Percentiles rank a stretch among this genome's conserved stretches.
Evolutionary conservation across 2,797 vertebrate genomes (phyloP).

Genomic region (Furcifer pardalis): DNA sequence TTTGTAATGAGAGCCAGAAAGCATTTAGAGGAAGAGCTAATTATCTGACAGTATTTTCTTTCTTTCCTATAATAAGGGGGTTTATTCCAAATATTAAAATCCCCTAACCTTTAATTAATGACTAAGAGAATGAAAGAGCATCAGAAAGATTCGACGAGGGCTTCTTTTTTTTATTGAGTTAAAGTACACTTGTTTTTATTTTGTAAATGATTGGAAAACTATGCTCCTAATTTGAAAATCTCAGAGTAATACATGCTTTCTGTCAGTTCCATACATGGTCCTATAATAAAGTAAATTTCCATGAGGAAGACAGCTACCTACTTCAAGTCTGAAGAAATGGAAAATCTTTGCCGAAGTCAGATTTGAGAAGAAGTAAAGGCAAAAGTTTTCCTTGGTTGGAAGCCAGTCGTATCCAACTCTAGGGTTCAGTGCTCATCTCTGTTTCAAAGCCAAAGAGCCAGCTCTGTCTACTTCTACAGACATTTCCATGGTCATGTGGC

Average conservation of each 20-base stretch:
- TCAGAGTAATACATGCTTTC: neutral
- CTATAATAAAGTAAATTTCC: neutral
- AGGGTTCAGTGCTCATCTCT: too few species aligned
- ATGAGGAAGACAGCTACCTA: neutral
- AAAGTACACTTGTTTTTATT: constrained; percentile 17
- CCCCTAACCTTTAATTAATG: constrained; percentile 69
- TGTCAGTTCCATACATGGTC: neutral
- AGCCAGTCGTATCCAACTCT: too few species aligned
- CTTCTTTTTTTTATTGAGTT: constrained; percentile 32
- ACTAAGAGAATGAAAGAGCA: constrained; percentile 52
- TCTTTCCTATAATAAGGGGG: constrained; percentile 61
- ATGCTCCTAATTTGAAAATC: neutral
- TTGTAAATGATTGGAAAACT: neutral
- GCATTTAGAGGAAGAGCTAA: constrained; percentile 76
- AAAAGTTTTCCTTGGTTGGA: neutral
- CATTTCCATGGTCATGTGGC: too few species aligned
- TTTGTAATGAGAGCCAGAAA: constrained; percentile 77
- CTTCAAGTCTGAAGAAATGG: neutral
- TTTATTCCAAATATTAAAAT: constrained; percentile 74
- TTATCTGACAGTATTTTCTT: constrained; percentile 62
- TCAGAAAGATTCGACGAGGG: constrained; percentile 31
- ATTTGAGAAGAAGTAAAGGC: neutral
- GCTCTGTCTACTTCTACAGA: too few species aligned
- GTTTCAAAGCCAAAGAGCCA: too few species aligned
- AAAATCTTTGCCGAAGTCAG: neutral